Conservation (phyloP, 2,797 vertebrate species). For the Pantherophis vulpinus region DNA sequence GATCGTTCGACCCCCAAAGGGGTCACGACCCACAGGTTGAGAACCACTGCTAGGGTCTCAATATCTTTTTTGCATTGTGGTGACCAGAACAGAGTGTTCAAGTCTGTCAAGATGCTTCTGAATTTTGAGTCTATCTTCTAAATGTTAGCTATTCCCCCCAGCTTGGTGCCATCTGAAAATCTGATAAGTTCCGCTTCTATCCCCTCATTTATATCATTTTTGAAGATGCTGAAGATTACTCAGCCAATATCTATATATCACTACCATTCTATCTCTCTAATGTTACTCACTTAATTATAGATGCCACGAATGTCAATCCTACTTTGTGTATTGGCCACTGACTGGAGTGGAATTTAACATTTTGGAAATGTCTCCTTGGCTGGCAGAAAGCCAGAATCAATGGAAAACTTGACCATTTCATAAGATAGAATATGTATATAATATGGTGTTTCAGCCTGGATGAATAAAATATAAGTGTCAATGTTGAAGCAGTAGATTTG, state of each 20-base stretch:
- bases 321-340: not conserved
- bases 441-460: not conserved
- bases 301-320: not conserved
- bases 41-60: not conserved
- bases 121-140: not conserved
- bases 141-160: not conserved
- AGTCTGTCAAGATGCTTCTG: not conserved
- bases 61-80: not conserved
- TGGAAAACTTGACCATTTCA: not conserved
- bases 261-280: not conserved
- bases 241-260: not conserved
- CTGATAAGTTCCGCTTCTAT: not conserved
- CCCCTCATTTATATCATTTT: not conserved
- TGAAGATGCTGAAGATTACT: not conserved
- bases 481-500: not conserved
- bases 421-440: not conserved
- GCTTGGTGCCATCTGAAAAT: not conserved
- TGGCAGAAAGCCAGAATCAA: not conserved
- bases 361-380: not conserved
- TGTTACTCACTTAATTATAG: not conserved
- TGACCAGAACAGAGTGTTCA: not conserved
- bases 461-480: not conserved
- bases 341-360: not conserved
- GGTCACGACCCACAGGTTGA: no score
- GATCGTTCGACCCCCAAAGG: no score